phyloP scores from a whole-genome alignment of 2,113 vertebrate genomes.

The Parus major region DNA sequence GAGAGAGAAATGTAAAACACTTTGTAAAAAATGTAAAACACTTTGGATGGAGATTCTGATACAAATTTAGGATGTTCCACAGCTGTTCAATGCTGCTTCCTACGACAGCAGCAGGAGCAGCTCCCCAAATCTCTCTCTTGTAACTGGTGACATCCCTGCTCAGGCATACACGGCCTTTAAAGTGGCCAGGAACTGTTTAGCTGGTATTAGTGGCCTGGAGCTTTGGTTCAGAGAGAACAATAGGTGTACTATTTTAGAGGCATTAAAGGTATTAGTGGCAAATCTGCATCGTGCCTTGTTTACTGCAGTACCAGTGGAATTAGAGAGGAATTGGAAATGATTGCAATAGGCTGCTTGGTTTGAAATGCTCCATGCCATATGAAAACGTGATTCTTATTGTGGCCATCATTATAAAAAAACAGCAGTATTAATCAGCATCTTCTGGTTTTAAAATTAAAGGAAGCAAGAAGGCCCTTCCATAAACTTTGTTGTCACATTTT shows the following conservation, averaged over 20 bases:
- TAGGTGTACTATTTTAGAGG: slow-evolving; percentile 58
- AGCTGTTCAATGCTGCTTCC: not conserved
- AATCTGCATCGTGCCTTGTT: slow-evolving; percentile 42
- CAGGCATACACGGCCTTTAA: not conserved
- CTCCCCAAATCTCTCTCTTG: not conserved
- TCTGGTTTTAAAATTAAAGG: not conserved
- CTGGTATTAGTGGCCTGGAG: slow-evolving; percentile 47
- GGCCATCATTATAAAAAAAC: not conserved
- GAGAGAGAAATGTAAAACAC: not conserved
- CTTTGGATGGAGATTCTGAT: not conserved
- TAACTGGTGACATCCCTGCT: not conserved
- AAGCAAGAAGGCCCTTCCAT: not conserved
- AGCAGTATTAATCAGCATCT: not conserved
- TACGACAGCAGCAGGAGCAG: not conserved
- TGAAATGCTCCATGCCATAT: not conserved
- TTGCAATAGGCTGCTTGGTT: slow-evolving; percentile 16
- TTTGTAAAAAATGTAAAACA: not conserved
- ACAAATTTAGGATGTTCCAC: not conserved
- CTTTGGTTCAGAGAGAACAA: slow-evolving; percentile 51
- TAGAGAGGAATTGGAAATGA: slow-evolving; percentile 17
- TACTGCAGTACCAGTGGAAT: slow-evolving; percentile 30
- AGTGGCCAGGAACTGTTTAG: slow-evolving; percentile 29
- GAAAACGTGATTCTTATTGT: not conserved
- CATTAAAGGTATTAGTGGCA: slow-evolving; percentile 60
- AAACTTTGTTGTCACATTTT: not conserved